A percentile compares a stretch with the other conserved stretches of the same genome.
Conservation (phyloP, 2,888 invertebrate genomes). For the Archips xylosteana region DNA sequence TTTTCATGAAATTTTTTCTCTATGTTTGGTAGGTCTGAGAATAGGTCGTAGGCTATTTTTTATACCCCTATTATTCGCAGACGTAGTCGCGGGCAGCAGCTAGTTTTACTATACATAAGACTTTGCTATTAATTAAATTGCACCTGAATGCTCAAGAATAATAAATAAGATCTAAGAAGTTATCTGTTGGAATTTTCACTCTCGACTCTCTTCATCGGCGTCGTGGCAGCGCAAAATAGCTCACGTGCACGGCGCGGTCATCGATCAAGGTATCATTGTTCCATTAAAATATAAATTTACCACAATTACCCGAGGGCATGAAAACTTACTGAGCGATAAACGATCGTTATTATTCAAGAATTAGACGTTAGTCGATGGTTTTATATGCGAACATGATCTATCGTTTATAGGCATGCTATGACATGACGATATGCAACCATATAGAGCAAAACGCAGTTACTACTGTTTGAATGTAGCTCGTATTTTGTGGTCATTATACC, state of each 20-base stretch:
- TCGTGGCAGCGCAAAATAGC: constrained; percentile 50
- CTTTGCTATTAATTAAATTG: too few species aligned
- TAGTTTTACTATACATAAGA: too few species aligned
- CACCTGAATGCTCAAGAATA: background rate
- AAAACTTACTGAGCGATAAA: constrained; percentile 51
- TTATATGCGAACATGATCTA: constrained; percentile 18
- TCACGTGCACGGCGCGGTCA: constrained; percentile 54
- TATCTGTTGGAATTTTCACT: constrained; percentile 16
- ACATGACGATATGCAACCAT: background rate
- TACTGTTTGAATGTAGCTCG: constrained; percentile 3
- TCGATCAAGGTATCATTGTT: constrained; percentile 62
- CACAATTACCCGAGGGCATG: constrained; percentile 53
- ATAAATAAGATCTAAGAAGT: background rate
- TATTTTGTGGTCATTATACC: background rate
- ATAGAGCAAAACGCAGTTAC: background rate
- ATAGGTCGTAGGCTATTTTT: too few species aligned
- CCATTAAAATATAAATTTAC: constrained; percentile 61
- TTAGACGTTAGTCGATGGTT: too few species aligned
- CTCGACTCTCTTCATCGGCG: constrained; percentile 33
- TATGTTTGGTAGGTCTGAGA: too few species aligned
- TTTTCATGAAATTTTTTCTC: too few species aligned
- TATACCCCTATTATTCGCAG: too few species aligned
- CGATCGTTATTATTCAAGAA: constrained; percentile 53
- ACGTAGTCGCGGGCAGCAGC: too few species aligned
- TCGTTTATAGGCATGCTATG: background rate